Evolutionary conservation across 2,888 invertebrate species (phyloP).

Genomic region (Choristoneura rosaceana): DNA sequence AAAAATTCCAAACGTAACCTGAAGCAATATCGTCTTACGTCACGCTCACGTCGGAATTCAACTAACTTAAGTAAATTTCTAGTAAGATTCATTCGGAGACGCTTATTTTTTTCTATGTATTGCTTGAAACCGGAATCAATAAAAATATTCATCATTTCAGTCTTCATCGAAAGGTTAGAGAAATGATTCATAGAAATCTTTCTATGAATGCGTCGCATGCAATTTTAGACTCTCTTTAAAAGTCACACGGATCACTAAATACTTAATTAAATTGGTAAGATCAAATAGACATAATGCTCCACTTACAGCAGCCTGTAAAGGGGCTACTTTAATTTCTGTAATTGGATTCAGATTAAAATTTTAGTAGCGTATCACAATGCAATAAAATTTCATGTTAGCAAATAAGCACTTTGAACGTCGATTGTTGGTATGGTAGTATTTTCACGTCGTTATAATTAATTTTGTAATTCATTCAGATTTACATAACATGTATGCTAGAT

Average conservation of each 20-base stretch:
- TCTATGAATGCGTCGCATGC: no score
- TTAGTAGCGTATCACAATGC: slow-evolving; percentile 77
- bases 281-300: slow-evolving; percentile 17
- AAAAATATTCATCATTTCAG: no score
- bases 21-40: no score
- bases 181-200: no score
- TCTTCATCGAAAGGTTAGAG: no score
- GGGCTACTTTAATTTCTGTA: slow-evolving; percentile 65
- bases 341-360: slow-evolving; percentile 80
- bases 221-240: no score
- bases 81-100: no score
- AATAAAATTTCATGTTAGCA: slow-evolving; percentile 71
- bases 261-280: background rate
- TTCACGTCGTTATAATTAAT: slow-evolving; percentile 37
- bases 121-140: no score
- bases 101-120: no score
- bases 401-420: slow-evolving; percentile 63
- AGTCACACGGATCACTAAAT: background rate
- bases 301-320: slow-evolving; percentile 55
- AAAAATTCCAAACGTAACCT: no score
- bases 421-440: slow-evolving; percentile 47
- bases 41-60: no score
- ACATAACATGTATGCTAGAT: background rate
- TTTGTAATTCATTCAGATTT: background rate
- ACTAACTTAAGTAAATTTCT: no score